Conservation (phyloP, 2,797 vertebrate species). For the Champsocephalus gunnari region DNA sequence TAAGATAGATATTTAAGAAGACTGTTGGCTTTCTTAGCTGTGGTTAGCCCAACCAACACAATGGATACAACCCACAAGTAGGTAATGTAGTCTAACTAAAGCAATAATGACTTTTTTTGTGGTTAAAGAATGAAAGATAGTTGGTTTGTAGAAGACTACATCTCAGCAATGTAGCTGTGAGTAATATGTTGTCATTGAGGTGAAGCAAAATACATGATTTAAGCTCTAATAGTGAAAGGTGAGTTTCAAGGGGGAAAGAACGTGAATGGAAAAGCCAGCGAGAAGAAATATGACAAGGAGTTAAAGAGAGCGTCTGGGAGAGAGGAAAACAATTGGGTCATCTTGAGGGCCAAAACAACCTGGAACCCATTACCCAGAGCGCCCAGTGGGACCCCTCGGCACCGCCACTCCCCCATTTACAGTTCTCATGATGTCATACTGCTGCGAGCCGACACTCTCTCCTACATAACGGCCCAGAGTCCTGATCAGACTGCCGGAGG, state of each 20-base stretch:
- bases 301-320: constrained; percentile 26
- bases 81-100: background rate
- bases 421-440: constrained; percentile 83
- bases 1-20: background rate
- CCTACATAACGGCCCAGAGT: constrained; percentile 54
- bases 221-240: background rate
- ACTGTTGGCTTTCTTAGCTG: background rate
- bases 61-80: background rate
- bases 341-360: constrained; percentile 65
- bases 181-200: constrained; percentile 2
- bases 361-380: constrained; percentile 72
- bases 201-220: constrained; percentile 5
- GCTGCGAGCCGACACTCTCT: constrained; percentile 46
- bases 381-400: constrained; percentile 62
- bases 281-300: constrained; percentile 19
- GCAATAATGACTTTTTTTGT: background rate
- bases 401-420: constrained; percentile 47
- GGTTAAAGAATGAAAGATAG: background rate
- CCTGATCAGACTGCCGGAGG: constrained; percentile 45
- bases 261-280: background rate
- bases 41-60: background rate
- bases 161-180: background rate
- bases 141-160: background rate
- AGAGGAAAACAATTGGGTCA: constrained; percentile 49
- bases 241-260: background rate